Base-by-base conservation (phyloP, 37 sponge, comb jelly and placozoan genomes). In the Chondrosia reniformis region DNA sequence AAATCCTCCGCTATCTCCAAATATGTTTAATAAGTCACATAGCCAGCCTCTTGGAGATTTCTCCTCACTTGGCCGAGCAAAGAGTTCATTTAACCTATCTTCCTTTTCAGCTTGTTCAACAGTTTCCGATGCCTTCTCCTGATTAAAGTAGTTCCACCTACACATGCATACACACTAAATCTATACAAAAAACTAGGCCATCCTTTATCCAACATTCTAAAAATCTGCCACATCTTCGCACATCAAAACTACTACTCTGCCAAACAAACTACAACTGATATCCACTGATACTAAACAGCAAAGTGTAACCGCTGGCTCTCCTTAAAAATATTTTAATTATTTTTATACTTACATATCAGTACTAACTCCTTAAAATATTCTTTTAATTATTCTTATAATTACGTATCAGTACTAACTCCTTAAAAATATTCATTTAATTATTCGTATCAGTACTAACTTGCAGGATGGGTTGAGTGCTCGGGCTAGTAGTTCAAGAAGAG, bases 21-120 rank as follows among this genome's bases (percentile, higher is more conserved):
- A 97, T 61, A 81, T 27, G 84, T 97, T 97, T 63, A 97, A 85
- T 71, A 94, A 57, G 73, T 97, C 97, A 55, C 91, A 74, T 69
- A 97, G 75, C 89, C 95, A 94, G 33, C 97, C 95, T 45, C 87
- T 59, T 2, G 81, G 76, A 17, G 30, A 61, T 44, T 69, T 69
- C 25, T 69, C 72, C 1, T 69, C 72, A 5, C n/a, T 21, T 37
- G 43, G n/a, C 2, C 25, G 2, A 39, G 24, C 36, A 40, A 40
- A 69, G 21, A 69, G 19, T 2, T 40, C n/a, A 9, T 69, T 17
- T 25, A 24, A 21, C 4, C 37, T 39, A 34, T 34, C 43, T 44
- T 7, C 15, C 41, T 37, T 17, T 25, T 69, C 72, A 9, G 38
- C 72, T 38, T 36, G n/a, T 44, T 69, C 44, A 19, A 40, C 2